Evolutionary conservation across 1,140 invertebrate species (phyloP), one percentile per base, ranked within the genome.

Genomic region (Ganaspis sp.): DNA sequence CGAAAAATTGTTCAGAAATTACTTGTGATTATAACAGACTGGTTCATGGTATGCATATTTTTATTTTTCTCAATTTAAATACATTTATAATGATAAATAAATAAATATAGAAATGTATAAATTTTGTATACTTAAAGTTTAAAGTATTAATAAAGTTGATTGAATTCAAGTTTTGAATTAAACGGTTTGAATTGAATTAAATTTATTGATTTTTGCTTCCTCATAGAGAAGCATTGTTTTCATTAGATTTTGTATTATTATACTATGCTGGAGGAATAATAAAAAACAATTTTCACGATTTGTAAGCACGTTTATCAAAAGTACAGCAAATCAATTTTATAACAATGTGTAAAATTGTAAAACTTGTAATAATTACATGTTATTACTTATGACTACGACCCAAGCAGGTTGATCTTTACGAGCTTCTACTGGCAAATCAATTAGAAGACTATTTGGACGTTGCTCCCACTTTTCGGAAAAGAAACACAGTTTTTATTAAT

Each of bases 141-240:
- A 76, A 72, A 77, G 64, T 72, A 70, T 76, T 54, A 72, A 8
- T 42, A 29, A 53, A 26, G 15, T 76, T 69, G 58, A 38, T 11
- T 17, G 12, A 72, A 76, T 23, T 49, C 38, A 42, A 37, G 38
- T 73, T 72, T 53, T 71, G 1, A 26, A 64, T 26, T 4, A 15
- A 12, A 26, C n/a, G n/a, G n/a, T n/a, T n/a, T n/a, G n/a, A n/a
- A n/a, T n/a, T n/a, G n/a, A n/a, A n/a, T n/a, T n/a, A n/a, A n/a
- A n/a, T n/a, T n/a, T n/a, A n/a, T n/a, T n/a, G n/a, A n/a, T n/a
- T n/a, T n/a, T n/a, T n/a, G n/a, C n/a, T n/a, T n/a, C n/a, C n/a
- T n/a, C n/a, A n/a, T n/a, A n/a, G n/a, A n/a, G n/a, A n/a, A n/a
- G n/a, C n/a, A n/a, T n/a, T n/a, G 23, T 58, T 58, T 15, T 29